phyloP scores from a whole-genome alignment of 2,888 invertebrate genomes.

The Mythimna ferrago region DNA sequence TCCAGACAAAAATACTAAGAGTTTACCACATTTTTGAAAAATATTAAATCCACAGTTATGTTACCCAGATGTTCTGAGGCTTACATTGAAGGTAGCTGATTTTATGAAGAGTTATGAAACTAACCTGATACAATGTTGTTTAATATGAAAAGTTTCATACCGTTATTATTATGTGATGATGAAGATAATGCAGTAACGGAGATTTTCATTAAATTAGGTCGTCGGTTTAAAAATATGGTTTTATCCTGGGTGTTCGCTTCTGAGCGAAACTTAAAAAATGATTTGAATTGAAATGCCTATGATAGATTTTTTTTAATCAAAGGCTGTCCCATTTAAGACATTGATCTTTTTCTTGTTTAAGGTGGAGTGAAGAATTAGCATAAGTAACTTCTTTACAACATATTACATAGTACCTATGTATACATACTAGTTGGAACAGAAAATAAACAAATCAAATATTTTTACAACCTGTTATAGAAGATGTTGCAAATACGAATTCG shows the following conservation, averaged over 20 bases:
- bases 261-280: too few relatives aligned
- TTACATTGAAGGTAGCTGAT: not conserved
- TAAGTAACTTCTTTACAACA: not conserved
- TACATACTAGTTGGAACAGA: not conserved
- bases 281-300: too few relatives aligned
- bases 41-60: too few relatives aligned
- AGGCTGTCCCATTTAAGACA: too few relatives aligned
- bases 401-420: too few relatives aligned
- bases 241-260: too few relatives aligned
- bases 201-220: not conserved
- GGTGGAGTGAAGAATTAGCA: not conserved
- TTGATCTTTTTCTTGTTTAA: not conserved
- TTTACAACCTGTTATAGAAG: not conserved
- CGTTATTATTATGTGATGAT: not conserved
- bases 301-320: not conserved
- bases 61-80: too few relatives aligned
- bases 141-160: constrained; percentile 13
- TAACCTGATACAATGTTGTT: constrained; percentile 18
- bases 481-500: not conserved
- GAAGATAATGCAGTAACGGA: not conserved
- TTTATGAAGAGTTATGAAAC: not conserved
- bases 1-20: too few relatives aligned
- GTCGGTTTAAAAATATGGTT: too few relatives aligned
- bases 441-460: not conserved
- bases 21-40: too few relatives aligned